phyloP scores from a whole-genome alignment of 1,140 invertebrate species.

The Thalassaphorura encarpata region DNA sequence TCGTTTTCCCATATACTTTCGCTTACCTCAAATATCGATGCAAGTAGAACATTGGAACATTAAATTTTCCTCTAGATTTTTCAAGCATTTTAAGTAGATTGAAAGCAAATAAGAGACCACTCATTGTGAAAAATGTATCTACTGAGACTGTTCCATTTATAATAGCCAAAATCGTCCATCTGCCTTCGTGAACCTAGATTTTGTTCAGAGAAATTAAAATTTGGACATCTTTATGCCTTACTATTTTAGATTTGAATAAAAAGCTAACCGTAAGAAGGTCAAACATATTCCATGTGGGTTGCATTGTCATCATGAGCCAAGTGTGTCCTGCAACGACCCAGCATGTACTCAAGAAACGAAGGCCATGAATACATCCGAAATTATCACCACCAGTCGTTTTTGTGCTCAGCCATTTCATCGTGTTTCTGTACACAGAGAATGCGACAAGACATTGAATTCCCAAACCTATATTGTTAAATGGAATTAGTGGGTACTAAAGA shows the following conservation, averaged over 20 bases:
- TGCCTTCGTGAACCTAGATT: too few relatives aligned
- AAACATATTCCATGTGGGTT: too few relatives aligned
- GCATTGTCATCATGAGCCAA: too few relatives aligned
- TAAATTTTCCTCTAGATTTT: conserved; percentile 9
- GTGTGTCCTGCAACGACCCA: conserved; percentile 46
- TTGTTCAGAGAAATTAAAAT: too few relatives aligned
- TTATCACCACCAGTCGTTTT: conserved; percentile 24
- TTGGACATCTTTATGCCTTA: too few relatives aligned
- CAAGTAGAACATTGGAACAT: background rate
- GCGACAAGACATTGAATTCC: too few relatives aligned
- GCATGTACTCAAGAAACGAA: conserved; percentile 41
- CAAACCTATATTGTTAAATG: too few relatives aligned
- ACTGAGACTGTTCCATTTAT: conserved; percentile 39
- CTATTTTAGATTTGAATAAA: too few relatives aligned
- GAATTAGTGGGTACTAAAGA: too few relatives aligned
- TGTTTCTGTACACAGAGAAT: conserved; percentile 39
- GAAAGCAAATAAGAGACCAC: conserved; percentile 38
- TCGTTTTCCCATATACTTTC: conserved; percentile 43
- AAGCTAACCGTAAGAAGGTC: too few relatives aligned
- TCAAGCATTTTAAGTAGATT: conserved; percentile 7
- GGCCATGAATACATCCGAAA: conserved; percentile 36
- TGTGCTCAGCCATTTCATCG: conserved; percentile 36
- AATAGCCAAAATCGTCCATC: conserved; percentile 16
- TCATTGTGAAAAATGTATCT: conserved; percentile 48
- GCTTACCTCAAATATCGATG: conserved; percentile 12